Evolutionary conservation across 35 echinoderm and acorn worm species (phyloP).

Genomic region (Diadema setosum): DNA sequence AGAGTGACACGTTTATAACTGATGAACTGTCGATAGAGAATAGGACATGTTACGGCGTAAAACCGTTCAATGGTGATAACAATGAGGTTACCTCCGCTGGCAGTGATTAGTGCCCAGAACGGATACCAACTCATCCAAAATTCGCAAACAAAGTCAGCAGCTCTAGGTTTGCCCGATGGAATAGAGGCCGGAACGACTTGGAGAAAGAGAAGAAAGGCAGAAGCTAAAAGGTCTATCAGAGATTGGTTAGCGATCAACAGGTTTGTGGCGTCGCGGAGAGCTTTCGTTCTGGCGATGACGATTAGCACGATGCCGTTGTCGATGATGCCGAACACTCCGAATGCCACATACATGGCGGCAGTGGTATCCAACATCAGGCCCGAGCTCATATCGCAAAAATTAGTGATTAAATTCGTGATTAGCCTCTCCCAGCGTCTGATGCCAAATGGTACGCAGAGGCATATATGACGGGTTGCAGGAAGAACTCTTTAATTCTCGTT

Average conservation of each 20-base stretch:
- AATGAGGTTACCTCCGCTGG: slow-evolving; percentile 49
- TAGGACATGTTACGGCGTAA: slow-evolving; percentile 50
- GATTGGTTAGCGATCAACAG: slow-evolving; percentile 80
- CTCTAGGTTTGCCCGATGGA: neutral
- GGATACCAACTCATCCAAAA: slow-evolving; percentile 57
- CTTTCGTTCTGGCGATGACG: neutral
- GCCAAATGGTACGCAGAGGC: no score
- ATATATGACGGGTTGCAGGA: no score
- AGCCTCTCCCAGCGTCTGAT: no score
- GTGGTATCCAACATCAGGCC: no score
- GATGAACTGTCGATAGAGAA: slow-evolving; percentile 12
- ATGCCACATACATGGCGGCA: neutral
- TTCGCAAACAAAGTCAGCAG: slow-evolving; percentile 42
- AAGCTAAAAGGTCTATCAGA: slow-evolving; percentile 48
- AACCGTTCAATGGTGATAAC: slow-evolving; percentile 60
- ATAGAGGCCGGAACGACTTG: neutral
- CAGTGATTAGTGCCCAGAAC: slow-evolving; percentile 50
- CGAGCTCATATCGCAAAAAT: no score
- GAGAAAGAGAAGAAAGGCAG: slow-evolving; percentile 9
- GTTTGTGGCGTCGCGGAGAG: slow-evolving; percentile 4
- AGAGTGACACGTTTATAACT: neutral
- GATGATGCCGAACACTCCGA: neutral
- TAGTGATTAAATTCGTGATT: no score
- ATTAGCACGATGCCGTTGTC: neutral
- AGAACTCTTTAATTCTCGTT: no score